Conservation (phyloP, 2,888 invertebrate species). For the Pristionchus fissidentatus region DNA sequence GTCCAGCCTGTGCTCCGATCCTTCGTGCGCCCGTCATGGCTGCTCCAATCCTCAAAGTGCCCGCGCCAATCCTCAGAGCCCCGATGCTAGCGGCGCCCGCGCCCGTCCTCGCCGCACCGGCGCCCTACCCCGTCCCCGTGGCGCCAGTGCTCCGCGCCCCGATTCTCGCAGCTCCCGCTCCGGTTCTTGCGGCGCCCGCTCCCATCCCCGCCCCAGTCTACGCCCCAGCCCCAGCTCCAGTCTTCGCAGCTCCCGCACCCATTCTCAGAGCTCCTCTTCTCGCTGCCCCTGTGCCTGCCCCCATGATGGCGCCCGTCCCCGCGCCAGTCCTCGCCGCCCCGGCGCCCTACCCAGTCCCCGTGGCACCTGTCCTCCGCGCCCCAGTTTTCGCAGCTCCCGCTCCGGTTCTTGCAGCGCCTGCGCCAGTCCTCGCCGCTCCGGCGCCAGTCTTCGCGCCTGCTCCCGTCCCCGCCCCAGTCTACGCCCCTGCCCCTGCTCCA, state of each 20-base stretch:
- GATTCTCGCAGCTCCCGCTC: background rate
- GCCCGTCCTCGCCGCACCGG: background rate
- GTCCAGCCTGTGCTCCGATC: background rate
- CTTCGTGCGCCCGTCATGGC: background rate
- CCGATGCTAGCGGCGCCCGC: background rate
- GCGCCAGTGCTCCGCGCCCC: background rate
- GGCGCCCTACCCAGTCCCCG: background rate
- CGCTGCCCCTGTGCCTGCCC: slow-evolving; percentile 4
- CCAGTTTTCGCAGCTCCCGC: slow-evolving; percentile 6
- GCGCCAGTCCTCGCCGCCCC: background rate
- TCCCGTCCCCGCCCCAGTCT: background rate
- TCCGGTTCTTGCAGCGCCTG: background rate
- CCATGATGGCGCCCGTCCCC: slow-evolving; percentile 11
- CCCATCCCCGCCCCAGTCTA: background rate
- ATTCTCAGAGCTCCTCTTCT: background rate
- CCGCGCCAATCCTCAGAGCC: background rate
- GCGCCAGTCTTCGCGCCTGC: background rate
- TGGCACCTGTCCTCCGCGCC: background rate
- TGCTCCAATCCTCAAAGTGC: background rate
- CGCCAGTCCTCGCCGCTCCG: background rate
- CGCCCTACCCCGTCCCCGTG: background rate
- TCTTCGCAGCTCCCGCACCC: background rate
- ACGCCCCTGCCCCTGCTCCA: background rate
- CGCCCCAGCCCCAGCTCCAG: background rate
- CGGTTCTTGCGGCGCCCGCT: background rate